Base-by-base conservation (phyloP, 1,140 invertebrate species). In the Drosophila insularis region DNA sequence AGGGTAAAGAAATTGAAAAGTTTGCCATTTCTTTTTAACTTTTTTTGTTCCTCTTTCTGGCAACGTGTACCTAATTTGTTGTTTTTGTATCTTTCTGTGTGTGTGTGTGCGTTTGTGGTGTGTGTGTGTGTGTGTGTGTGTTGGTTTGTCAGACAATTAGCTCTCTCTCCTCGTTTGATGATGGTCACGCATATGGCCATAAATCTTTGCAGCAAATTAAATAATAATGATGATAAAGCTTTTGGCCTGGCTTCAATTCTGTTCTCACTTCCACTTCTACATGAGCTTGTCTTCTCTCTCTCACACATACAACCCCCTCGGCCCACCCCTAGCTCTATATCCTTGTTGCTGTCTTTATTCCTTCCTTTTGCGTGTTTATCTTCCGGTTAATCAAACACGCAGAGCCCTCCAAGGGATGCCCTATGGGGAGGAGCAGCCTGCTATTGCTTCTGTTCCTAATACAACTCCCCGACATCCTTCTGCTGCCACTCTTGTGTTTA, bases 361-460 rank as follows among this genome's bases (percentile, higher is more conserved):
- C 72, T 80, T 74, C 68, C 63, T 73, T 79, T 76, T 89, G 77
- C 85, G 84, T 89, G 85, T 89, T 89, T 89, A 89, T 89, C 84
- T 89, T 84, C 85, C 85, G 84, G 84, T 89, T 89, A 89, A 89
- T 89, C 84, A 89, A 89, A 89, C 84, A 89, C 85, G 85, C 84
- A 89, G 80, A 50, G 43, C 17, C 43, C 65, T 85, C 73, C 82
- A 74, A 66, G 81, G 78, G 64, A 78, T 50, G 60, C 67, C 66
- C 53, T 74, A 71, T 81, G 70, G 68, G 74, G 70, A 65, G 74
- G 74, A 70, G 70, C 55, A 13, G 17, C 39, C 55, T 17, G 21
- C 39, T 39, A 40, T 17, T 27, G 39, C 5, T 31, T 27, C 27
- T 64, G 21, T 14, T n/a, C 19, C 39, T 40, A 40, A 13, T 40